phyloP scores from a whole-genome alignment of 2,797 vertebrate genomes.

The Ambastaia sidthimunki region DNA sequence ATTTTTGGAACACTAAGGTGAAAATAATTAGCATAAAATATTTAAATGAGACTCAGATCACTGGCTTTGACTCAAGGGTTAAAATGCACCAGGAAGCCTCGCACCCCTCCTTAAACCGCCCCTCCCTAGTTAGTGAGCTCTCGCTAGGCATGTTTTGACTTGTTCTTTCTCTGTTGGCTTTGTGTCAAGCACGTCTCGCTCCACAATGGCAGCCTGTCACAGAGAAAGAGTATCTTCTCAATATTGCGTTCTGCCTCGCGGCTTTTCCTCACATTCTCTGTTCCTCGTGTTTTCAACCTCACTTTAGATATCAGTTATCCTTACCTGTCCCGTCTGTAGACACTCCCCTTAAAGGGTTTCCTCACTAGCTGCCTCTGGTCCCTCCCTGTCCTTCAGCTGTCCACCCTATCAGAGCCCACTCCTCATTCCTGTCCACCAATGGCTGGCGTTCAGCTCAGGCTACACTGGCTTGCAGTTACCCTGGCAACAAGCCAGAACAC shows the following conservation, averaged over 20 bases:
- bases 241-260: constrained; percentile 35
- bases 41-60: constrained; percentile 33
- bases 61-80: constrained; percentile 22
- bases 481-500: constrained; percentile 82
- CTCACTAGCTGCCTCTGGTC: constrained; percentile 51
- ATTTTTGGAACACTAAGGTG: constrained; percentile 49
- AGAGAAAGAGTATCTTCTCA: neutral
- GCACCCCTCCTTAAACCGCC: constrained; percentile 1
- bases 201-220: constrained; percentile 18
- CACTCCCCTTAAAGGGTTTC: constrained; percentile 59
- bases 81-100: constrained; percentile 46
- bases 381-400: constrained; percentile 57
- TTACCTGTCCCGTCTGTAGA: constrained; percentile 40
- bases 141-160: constrained; percentile 54
- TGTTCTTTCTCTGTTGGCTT: constrained; percentile 44
- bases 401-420: constrained; percentile 68
- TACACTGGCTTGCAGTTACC: constrained; percentile 75
- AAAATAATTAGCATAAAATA: neutral
- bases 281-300: constrained; percentile 39
- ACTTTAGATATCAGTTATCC: constrained; percentile 45
- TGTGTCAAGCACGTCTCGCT: constrained; percentile 21
- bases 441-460: constrained; percentile 55
- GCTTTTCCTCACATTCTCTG: constrained; percentile 8
- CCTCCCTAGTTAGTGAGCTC: constrained; percentile 44
- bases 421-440: constrained; percentile 70